Conservation (phyloP, 2,113 vertebrate genomes). For the Urocolius indicus region DNA sequence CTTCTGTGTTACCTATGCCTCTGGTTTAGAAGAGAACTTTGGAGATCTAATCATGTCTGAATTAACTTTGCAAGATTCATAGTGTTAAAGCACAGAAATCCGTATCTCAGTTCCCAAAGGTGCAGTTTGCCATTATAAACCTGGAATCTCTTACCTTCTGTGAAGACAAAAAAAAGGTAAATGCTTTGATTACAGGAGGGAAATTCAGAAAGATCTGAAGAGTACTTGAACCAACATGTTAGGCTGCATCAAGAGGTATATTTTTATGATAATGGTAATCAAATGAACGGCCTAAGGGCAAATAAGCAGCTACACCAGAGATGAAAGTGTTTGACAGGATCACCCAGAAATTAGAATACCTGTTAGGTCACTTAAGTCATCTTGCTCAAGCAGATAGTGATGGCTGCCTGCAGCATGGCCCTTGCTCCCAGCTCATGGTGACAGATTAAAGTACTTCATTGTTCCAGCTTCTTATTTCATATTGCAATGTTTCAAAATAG, state of each 20-base stretch:
- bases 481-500: background rate
- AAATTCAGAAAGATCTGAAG: constrained; percentile 6
- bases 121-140: background rate
- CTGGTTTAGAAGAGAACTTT: background rate
- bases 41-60: background rate
- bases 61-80: background rate
- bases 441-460: background rate
- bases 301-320: constrained; percentile 6
- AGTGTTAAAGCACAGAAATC: background rate
- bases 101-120: background rate
- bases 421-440: background rate
- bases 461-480: background rate
- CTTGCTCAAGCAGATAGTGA: background rate
- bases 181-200: background rate
- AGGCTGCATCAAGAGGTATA: background rate
- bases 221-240: constrained; percentile 49
- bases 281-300: constrained; percentile 29
- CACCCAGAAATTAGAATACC: constrained; percentile 45
- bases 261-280: constrained; percentile 46
- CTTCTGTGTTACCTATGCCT: background rate
- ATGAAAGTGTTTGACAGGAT: constrained; percentile 51
- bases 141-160: background rate
- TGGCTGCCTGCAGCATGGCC: background rate
- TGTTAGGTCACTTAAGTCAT: constrained; percentile 20
- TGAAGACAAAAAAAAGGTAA: background rate